Evolutionary conservation across 2,888 invertebrate species (phyloP).

Genomic region (Parnassius glacialis): DNA sequence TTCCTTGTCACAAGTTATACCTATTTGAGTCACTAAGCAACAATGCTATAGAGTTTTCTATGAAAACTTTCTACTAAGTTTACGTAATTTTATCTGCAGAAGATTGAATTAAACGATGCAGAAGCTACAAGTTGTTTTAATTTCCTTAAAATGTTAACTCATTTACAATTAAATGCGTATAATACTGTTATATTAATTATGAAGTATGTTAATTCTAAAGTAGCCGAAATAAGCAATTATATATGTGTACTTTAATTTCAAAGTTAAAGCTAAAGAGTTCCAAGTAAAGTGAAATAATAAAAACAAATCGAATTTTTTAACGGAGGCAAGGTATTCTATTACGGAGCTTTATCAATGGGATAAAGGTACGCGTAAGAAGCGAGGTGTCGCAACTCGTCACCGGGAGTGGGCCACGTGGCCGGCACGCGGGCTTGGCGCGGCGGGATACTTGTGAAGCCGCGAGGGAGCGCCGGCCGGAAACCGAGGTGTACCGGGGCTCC

Average conservation of each 20-base stretch:
- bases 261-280: background rate
- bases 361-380: slow-evolving; percentile 44
- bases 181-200: no score
- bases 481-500: slow-evolving; percentile 79
- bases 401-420: slow-evolving; percentile 63
- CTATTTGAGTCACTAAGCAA: background rate
- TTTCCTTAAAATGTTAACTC: no score
- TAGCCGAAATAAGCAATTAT: no score
- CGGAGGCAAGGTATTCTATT: slow-evolving; percentile 52
- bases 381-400: slow-evolving; percentile 43
- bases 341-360: slow-evolving; percentile 62
- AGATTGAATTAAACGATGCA: slow-evolving; percentile 5
- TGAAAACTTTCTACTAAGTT: slow-evolving; percentile 7
- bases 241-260: no score
- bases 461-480: slow-evolving; percentile 76
- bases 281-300: slow-evolving; percentile 3
- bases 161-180: no score
- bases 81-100: slow-evolving; percentile 12
- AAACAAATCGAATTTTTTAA: slow-evolving; percentile 38
- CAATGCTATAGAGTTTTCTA: slow-evolving; percentile 6
- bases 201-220: no score
- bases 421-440: slow-evolving; percentile 57
- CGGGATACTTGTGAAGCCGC: slow-evolving; percentile 68
- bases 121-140: background rate
- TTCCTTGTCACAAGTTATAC: no score